These are phyloP conservation scores for Aurelia sp. DNA, from an alignment of 30 jellyfish, hydroid and myxozoan species.

Conservation along the genomic window DNA sequence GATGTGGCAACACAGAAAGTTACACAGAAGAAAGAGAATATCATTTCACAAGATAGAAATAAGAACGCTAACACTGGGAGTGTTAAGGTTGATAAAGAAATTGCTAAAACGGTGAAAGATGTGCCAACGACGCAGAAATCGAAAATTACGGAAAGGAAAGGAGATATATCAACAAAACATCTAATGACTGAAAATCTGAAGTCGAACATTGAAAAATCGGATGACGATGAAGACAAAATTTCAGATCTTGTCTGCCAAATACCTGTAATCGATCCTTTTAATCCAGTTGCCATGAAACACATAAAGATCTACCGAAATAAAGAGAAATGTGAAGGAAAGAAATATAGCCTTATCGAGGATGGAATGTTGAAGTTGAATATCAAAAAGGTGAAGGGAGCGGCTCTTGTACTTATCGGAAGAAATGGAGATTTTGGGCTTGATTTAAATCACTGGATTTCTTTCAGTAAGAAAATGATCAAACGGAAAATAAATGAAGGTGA, in stretches of 20 bases:
- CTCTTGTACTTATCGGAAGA: background rate
- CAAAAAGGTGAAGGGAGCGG: constrained; percentile 20
- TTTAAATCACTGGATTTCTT: constrained; percentile 14
- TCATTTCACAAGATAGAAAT: too few species aligned
- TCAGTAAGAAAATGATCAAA: constrained; percentile 5
- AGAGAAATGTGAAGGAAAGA: constrained; percentile 5
- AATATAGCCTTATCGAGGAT: constrained; percentile 6
- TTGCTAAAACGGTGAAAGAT: too few species aligned
- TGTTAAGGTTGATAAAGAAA: too few species aligned
- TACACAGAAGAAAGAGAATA: too few species aligned
- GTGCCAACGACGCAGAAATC: too few species aligned
- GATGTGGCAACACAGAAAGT: too few species aligned
- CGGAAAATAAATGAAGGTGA: background rate
- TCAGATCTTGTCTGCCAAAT: constrained; percentile 27
- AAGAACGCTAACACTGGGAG: too few species aligned
- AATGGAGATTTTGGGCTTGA: constrained; percentile 30
- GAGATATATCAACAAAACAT: background rate
- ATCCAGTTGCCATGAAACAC: constrained; percentile 20
- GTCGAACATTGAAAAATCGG: background rate
- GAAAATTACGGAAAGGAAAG: too few species aligned
- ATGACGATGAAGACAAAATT: too few species aligned
- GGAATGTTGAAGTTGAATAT: constrained; percentile 18
- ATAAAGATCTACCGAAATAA: background rate
- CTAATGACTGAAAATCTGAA: background rate
- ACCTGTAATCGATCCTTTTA: constrained; percentile 36